Percentiles rank a stretch among this genome's conserved stretches.
These are phyloP conservation scores for Ephestia elutella DNA, from an alignment of 1,140 invertebrate species.

Conservation along the genomic window DNA sequence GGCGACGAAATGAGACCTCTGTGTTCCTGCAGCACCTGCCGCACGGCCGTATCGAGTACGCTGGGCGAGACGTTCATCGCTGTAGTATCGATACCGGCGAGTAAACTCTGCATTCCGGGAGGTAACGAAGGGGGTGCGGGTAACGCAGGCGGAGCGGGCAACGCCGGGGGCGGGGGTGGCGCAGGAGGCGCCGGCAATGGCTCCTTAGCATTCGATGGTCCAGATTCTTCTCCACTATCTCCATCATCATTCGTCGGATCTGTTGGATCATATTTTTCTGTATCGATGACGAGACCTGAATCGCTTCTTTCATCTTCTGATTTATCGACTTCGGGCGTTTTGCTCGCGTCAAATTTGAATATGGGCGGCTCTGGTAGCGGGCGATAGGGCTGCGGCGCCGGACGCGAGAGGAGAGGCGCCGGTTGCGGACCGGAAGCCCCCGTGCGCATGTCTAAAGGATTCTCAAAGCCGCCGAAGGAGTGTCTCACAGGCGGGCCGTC, in stretches of 20 bases:
- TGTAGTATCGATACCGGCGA: slow-evolving; percentile 36
- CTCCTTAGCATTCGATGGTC: background rate
- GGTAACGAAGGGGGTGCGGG: slow-evolving; percentile 8
- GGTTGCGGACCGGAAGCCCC: slow-evolving; percentile 13
- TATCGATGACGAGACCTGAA: slow-evolving; percentile 80
- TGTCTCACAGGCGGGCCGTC: slow-evolving; percentile 28
- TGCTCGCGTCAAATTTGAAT: slow-evolving; percentile 60
- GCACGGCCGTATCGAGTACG: slow-evolving; percentile 54
- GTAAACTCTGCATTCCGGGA: slow-evolving; percentile 21
- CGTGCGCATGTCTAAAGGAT: slow-evolving; percentile 52
- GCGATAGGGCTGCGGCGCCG: slow-evolving; percentile 23
- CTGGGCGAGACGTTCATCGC: slow-evolving; percentile 36
- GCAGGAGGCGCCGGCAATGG: slow-evolving; percentile 12
- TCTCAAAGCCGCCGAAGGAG: slow-evolving; percentile 52
- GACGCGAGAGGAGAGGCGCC: background rate
- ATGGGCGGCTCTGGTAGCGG: slow-evolving; percentile 75
- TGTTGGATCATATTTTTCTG: slow-evolving; percentile 78
- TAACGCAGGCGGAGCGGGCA: slow-evolving; percentile 5
- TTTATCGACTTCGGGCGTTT: slow-evolving; percentile 50
- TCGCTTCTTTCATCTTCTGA: slow-evolving; percentile 78
- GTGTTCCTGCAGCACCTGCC: slow-evolving; percentile 57
- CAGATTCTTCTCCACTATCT: slow-evolving; percentile 49
- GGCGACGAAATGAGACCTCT: slow-evolving; percentile 40
- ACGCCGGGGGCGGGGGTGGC: slow-evolving; percentile 7
- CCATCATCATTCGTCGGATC: slow-evolving; percentile 77